Evolutionary conservation across 2,113 vertebrate species (phyloP), one percentile per base, ranked within the genome.

Genomic region (Daubentonia madagascariensis): DNA sequence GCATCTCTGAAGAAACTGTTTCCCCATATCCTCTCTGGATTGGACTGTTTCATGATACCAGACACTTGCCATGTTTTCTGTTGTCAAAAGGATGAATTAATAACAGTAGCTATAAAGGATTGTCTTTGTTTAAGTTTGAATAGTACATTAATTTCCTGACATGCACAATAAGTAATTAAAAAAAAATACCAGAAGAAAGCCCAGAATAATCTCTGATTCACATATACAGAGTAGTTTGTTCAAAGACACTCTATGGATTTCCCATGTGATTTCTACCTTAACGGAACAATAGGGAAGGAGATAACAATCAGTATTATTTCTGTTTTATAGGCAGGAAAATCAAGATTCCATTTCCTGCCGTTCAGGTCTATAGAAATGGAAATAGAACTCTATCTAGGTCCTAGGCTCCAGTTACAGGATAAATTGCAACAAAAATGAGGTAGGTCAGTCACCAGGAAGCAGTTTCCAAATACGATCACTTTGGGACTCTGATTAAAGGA

Each of bases 161-260:
- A 78, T 0, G 1, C 61, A 91, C 8, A 35, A 35, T 37, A 54
- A 85, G n/a, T 35, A 11, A 52, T n/a, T 54, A 57, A 57, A 54
- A 57, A 57, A 54, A 97, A 67, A 92, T 80, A 59, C 48, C 12
- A 76, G 43, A 91, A 94, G 54, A 76, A 93, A 97, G 23, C 13
- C 17, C 30, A 61, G 83, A 78, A 54, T 48, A 76, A 79, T 54
- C 61, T 83, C 61, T 86, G 50, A 67, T 52, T 59, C 80, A 67
- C 23, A 22, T 16, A 45, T 20, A 43, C 25, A 65, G n/a, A 76
- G 11, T 18, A 54, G 3, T 93, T 88, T 91, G 43, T 72, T 88
- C 40, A 61, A 78, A 95, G 86, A 67, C 18, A 59, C 6, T 25
- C 5, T 5, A 2, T 85, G 14, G 16, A 45, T 85, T 85, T 32